A percentile compares a stretch with the other conserved stretches of the same genome.
Evolutionary conservation across 2,797 vertebrate genomes (phyloP).

Genomic region (Scyliorhinus canicula): DNA sequence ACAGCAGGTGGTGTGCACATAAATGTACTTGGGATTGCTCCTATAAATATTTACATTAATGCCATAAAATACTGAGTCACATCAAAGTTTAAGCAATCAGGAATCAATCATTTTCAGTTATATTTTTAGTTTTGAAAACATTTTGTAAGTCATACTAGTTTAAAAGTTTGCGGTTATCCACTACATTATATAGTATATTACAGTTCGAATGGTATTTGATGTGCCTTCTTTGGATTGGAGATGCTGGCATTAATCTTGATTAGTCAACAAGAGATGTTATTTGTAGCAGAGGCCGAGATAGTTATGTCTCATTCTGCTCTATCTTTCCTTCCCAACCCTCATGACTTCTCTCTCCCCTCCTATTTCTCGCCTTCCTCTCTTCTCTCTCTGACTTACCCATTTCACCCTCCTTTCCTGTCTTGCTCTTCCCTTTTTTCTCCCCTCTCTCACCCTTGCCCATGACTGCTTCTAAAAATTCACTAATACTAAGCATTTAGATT

Average conservation of each 20-base stretch:
- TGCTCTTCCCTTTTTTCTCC: no score
- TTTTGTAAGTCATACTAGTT: background rate
- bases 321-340: background rate
- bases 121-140: background rate
- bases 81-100: background rate
- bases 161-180: background rate
- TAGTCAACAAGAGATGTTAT: background rate
- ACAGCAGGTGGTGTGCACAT: background rate
- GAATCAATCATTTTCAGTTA: background rate
- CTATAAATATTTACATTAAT: background rate
- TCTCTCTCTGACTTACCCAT: background rate
- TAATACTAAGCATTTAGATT: no score
- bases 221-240: background rate
- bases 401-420: no score
- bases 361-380: no score
- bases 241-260: background rate
- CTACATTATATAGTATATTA: background rate
- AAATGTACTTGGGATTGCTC: background rate
- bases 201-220: background rate
- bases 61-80: background rate
- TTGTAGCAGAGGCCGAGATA: background rate
- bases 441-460: background rate
- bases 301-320: background rate
- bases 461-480: background rate
- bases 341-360: background rate